A percentile compares a stretch with the other conserved stretches of the same genome.
Evolutionary conservation across 2,797 vertebrate genomes (phyloP).

Genomic region (Perodicticus potto): DNA sequence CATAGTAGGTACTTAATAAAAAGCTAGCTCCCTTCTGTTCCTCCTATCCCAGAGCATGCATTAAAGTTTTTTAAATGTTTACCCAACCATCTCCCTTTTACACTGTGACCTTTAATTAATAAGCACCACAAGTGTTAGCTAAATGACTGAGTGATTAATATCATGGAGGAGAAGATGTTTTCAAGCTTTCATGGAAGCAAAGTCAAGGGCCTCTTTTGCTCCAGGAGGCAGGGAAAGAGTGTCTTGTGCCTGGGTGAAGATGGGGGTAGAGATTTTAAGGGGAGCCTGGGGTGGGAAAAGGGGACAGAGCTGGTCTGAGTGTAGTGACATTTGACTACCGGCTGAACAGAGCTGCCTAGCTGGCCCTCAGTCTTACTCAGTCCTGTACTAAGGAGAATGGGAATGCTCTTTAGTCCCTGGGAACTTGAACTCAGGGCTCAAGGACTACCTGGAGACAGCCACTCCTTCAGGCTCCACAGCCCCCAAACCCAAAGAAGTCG

Average conservation of each 20-base stretch:
- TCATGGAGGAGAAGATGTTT: background rate
- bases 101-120: background rate
- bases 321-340: background rate
- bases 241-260: background rate
- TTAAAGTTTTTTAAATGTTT: background rate
- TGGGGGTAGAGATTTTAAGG: background rate
- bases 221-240: background rate
- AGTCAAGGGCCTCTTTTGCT: background rate
- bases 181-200: background rate
- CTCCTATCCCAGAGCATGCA: background rate
- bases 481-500: background rate
- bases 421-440: background rate
- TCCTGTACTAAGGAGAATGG: background rate
- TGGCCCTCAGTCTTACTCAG: background rate
- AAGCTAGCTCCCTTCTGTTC: background rate
- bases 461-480: background rate
- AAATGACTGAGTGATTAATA: background rate
- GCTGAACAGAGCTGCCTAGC: background rate
- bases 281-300: background rate
- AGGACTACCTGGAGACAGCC: background rate
- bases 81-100: background rate
- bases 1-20: background rate
- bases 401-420: background rate
- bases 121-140: conserved; percentile 5
- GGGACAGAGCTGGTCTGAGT: background rate